phyloP scores from a whole-genome alignment of 92 coral and sea anemone species.

The Siderastrea radians region DNA sequence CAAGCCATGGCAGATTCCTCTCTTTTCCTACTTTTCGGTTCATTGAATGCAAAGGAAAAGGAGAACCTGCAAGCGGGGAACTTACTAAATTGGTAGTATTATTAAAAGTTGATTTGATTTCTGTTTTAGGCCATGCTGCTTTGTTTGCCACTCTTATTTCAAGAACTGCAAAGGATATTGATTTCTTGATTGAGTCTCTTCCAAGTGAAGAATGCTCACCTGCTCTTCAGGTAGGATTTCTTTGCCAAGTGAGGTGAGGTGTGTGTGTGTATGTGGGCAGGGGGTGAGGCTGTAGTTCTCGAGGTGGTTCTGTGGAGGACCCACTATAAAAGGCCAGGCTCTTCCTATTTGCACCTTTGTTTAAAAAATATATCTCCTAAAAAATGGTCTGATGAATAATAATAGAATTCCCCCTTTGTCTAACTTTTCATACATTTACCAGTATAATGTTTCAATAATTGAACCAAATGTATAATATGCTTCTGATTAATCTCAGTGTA shows the following conservation, averaged over 20 bases:
- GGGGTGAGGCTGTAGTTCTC: not conserved
- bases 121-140: constrained; percentile 86
- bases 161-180: constrained; percentile 96
- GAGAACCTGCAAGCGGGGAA: not conserved
- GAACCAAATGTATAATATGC: no score
- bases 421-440: no score
- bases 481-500: no score
- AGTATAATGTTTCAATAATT: no score
- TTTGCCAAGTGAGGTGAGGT: not conserved
- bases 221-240: constrained; percentile 84
- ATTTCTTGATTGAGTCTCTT: constrained; percentile 88
- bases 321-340: no score
- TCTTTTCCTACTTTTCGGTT: no score
- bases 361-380: no score
- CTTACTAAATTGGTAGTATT: not conserved
- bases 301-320: not conserved
- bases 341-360: no score
- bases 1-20: no score
- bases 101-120: not conserved
- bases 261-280: not conserved
- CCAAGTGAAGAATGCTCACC: constrained; percentile 98
- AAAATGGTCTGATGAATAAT: no score
- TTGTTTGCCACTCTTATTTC: constrained; percentile 96
- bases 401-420: no score
- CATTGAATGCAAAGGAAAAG: not conserved